Evolutionary conservation across 1,140 invertebrate species (phyloP).

Genomic region (Drosophila sulfurigaster): DNA sequence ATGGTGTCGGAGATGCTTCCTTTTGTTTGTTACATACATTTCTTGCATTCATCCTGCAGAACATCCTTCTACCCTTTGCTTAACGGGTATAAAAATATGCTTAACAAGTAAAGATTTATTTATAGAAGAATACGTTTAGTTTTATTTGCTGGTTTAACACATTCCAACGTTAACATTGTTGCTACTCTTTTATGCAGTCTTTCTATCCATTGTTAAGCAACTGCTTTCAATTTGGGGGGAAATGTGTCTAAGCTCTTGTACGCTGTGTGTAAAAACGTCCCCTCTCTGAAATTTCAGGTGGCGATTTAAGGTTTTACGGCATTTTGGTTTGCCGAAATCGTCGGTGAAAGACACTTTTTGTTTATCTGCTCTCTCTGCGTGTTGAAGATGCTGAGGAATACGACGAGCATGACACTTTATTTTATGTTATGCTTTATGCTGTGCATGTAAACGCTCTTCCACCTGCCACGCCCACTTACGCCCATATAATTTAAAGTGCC

Average conservation of each 20-base stretch:
- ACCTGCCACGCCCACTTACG: conserved; percentile 6
- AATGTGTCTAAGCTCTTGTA: neutral
- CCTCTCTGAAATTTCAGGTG: neutral
- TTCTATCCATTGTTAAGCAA: neutral
- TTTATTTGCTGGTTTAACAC: neutral
- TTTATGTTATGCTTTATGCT: conserved; percentile 50
- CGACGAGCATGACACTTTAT: conserved; percentile 49
- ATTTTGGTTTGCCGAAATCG: conserved; percentile 2
- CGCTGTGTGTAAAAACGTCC: neutral
- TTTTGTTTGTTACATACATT: too few relatives aligned
- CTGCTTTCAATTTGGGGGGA: neutral
- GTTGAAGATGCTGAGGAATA: conserved; percentile 22
- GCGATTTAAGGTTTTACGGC: conserved; percentile 1
- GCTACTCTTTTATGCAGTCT: neutral
- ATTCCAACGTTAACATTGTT: neutral
- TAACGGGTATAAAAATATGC: too few relatives aligned
- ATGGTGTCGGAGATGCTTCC: too few relatives aligned
- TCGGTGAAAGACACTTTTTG: conserved; percentile 4
- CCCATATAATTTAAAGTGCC: conserved; percentile 41
- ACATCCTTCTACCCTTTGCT: too few relatives aligned
- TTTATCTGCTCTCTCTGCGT: conserved; percentile 43
- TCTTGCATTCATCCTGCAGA: too few relatives aligned
- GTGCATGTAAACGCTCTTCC: conserved; percentile 31
- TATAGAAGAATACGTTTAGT: too few relatives aligned
- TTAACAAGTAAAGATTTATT: too few relatives aligned